Evolutionary conservation across 2,888 invertebrate species (phyloP).

Genomic region (Clunio marinus): DNA sequence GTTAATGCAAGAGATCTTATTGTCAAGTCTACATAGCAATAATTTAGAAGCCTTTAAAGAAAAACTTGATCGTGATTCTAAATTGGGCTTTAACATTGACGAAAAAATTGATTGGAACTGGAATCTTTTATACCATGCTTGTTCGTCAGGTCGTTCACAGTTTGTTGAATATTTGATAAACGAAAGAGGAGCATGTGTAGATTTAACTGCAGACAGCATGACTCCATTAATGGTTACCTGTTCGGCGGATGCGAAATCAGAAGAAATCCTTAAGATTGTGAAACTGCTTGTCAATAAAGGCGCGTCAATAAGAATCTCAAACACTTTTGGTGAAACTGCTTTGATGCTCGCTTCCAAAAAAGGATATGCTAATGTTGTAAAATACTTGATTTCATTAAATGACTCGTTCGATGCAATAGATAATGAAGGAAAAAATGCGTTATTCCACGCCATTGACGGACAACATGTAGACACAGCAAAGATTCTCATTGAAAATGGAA

Average conservation of each 20-base stretch:
- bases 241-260: constrained; percentile 41
- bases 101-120: not conserved
- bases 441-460: constrained; percentile 50
- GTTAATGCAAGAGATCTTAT: too few species aligned
- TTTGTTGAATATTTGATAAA: not conserved
- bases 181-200: not conserved
- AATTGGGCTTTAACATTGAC: constrained; percentile 17
- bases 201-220: not conserved
- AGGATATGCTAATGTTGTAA: constrained; percentile 45
- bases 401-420: constrained; percentile 48
- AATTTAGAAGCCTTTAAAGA: not conserved
- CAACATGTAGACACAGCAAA: constrained; percentile 47
- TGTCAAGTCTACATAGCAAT: too few species aligned
- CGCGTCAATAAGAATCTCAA: constrained; percentile 46
- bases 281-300: constrained; percentile 43
- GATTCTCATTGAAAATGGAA: constrained; percentile 44
- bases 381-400: constrained; percentile 43
- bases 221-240: constrained; percentile 48
- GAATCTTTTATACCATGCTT: constrained; percentile 26
- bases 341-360: constrained; percentile 49
- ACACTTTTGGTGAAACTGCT: constrained; percentile 48
- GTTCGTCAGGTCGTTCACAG: not conserved
- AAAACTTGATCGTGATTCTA: not conserved
- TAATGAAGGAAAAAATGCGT: constrained; percentile 48
- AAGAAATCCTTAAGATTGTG: constrained; percentile 44